Evolutionary conservation across 2,797 vertebrate genomes (phyloP).

Genomic region (Chromis chromis): DNA sequence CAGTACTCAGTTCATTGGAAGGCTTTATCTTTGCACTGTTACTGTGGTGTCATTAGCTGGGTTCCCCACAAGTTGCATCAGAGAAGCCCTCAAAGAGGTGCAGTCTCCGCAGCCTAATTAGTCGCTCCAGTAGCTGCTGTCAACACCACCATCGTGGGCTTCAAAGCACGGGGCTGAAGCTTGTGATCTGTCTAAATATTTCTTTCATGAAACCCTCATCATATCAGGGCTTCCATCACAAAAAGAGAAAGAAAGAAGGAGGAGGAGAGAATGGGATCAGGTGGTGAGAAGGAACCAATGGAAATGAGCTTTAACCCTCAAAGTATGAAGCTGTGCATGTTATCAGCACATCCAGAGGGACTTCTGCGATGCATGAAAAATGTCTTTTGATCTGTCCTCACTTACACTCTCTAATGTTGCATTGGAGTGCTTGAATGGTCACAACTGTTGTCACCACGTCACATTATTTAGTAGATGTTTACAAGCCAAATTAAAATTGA

Average conservation of each 20-base stretch:
- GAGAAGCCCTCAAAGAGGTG: constrained; percentile 58
- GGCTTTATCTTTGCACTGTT: constrained; percentile 37
- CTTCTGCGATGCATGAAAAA: constrained; percentile 57
- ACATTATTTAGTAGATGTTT: constrained; percentile 17
- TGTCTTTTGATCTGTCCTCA: constrained; percentile 62
- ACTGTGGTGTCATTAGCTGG: constrained; percentile 39
- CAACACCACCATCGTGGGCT: constrained; percentile 64
- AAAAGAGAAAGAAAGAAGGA: constrained; percentile 32
- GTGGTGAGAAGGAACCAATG: constrained; percentile 48
- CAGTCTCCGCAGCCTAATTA: constrained; percentile 72
- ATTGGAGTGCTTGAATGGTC: constrained; percentile 14
- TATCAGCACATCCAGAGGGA: constrained; percentile 47
- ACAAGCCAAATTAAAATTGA: constrained; percentile 2
- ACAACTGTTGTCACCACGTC: constrained; percentile 12
- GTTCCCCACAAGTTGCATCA: constrained; percentile 64
- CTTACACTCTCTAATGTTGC: constrained; percentile 39
- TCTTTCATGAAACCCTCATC: constrained; percentile 65
- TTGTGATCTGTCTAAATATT: constrained; percentile 76
- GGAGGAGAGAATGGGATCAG: constrained; percentile 34
- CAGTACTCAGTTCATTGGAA: constrained; percentile 39
- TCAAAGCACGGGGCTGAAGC: constrained; percentile 70
- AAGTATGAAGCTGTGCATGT: constrained; percentile 53
- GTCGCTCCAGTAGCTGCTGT: constrained; percentile 63
- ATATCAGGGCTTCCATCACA: constrained; percentile 44
- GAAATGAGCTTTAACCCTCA: constrained; percentile 37